Base-by-base conservation (phyloP, 2,113 vertebrate genomes). In the Galeopterus variegatus region DNA sequence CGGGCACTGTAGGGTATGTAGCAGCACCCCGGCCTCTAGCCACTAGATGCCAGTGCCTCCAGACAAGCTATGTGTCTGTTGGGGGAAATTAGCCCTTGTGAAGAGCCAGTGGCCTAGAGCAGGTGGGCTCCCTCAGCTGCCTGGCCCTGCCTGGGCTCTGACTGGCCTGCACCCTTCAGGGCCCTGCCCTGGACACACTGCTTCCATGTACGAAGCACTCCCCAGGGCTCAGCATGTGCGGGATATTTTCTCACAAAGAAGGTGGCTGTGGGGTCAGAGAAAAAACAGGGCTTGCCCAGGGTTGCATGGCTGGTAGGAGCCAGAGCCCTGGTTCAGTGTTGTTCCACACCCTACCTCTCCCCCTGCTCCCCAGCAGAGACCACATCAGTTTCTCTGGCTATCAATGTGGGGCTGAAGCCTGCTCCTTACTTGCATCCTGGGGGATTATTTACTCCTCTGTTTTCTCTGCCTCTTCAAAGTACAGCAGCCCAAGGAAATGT, bases 141-240 rank as follows among this genome's bases (percentile, higher is more conserved):
- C 33, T 69, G 45, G 48, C 56, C 79, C 52, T 14, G 13, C 5
- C 26, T 62, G 36, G 65, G 45, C 36, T 54, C 93, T 64, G 18
- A 50, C 14, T 4, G 19, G 23, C 69, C 62, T 9, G 8, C 3
- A 28, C 23, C 65, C 52, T 52, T 54, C 18, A 48, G 48, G 60
- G 14, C 3, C 28, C 5, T 31, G 48, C 4, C 62, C 33, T n/a
- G 45, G n/a, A 48, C n/a, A 54, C 12, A 26, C 31, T 5, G 7
- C 87, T 80, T 75, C 56, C 54, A 21, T 77, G 62, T 15, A 3
- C 73, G 24, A 24, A 91, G 26, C 56, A 5, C 67, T 45, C 21
- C 36, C 14, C 0, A 2, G 3, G 76, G 54, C 19, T 1, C 10
- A 80, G n/a, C 45, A 23, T 1, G 12, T 31, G 65, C 33, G 23